Percentiles rank a stretch among this genome's conserved stretches.
Evolutionary conservation across 2,888 invertebrate species (phyloP).

Genomic region (Cephus runcator): DNA sequence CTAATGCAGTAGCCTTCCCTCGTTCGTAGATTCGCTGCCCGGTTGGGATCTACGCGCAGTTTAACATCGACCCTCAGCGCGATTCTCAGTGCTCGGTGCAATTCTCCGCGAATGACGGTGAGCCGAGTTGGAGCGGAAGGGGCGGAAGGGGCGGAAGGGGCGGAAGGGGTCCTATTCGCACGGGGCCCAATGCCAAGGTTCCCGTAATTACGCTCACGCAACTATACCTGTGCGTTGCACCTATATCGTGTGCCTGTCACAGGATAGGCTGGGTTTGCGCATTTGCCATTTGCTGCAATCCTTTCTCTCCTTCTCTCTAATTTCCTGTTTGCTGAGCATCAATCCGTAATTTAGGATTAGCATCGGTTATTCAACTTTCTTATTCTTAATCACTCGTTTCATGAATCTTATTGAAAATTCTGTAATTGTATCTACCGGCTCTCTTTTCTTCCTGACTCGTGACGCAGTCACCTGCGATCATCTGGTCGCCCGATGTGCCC

Average conservation of each 20-base stretch:
- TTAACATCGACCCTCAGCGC: conserved; percentile 21
- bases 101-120: background rate
- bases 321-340: no score
- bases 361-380: no score
- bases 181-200: conserved; percentile 35
- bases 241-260: background rate
- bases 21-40: conserved; percentile 9
- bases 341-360: no score
- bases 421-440: background rate
- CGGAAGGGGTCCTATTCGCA: background rate
- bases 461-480: background rate
- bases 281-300: background rate
- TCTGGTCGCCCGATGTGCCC: background rate
- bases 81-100: background rate
- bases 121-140: background rate
- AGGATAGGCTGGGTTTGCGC: background rate
- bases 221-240: no score
- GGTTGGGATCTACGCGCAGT: conserved; percentile 32
- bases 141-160: background rate
- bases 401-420: background rate
- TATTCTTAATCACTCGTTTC: background rate
- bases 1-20: conserved; percentile 5
- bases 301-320: background rate
- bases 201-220: conserved; percentile 32
- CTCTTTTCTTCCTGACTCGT: background rate